Percentiles rank a stretch among this genome's conserved stretches.
Conservation (phyloP, 2,888 invertebrate genomes). For the Spodoptera picta region DNA sequence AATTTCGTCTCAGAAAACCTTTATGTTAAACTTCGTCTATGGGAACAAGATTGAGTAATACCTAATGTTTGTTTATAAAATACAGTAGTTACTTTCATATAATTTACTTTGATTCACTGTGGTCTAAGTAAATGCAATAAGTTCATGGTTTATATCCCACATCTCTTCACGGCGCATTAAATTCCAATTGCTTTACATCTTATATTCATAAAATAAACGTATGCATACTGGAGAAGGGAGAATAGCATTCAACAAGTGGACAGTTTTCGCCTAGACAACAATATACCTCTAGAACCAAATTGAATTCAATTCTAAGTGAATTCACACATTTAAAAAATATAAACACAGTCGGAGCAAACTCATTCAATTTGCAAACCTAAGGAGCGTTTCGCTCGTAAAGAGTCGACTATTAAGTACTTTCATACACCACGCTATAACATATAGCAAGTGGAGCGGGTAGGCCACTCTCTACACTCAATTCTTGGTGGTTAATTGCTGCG, state of each 20-base stretch:
- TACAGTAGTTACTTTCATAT: conserved; percentile 17
- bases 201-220: conserved; percentile 24
- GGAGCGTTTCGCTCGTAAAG: conserved; percentile 73
- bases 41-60: conserved; percentile 11
- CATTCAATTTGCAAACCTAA: conserved; percentile 65
- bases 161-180: conserved; percentile 32
- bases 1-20: conserved; percentile 36
- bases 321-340: conserved; percentile 50
- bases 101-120: conserved; percentile 11
- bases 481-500: conserved; percentile 81
- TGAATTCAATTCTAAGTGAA: conserved; percentile 30
- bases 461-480: conserved; percentile 85
- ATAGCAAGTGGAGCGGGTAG: conserved; percentile 86
- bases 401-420: conserved; percentile 78
- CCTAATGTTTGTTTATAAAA: conserved; percentile 1
- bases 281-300: conserved; percentile 25
- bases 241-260: conserved; percentile 24
- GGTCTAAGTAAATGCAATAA: conserved; percentile 2
- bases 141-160: conserved; percentile 11
- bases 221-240: conserved; percentile 12
- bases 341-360: conserved; percentile 55
- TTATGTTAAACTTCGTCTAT: conserved; percentile 6
- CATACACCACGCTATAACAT: conserved; percentile 83
- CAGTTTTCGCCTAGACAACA: conserved; percentile 6
- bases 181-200: conserved; percentile 33